A percentile compares a stretch with the other conserved stretches of the same genome.
Evolutionary conservation across 1,140 invertebrate species (phyloP).

Genomic region (Gonioctena quinquepunctata): DNA sequence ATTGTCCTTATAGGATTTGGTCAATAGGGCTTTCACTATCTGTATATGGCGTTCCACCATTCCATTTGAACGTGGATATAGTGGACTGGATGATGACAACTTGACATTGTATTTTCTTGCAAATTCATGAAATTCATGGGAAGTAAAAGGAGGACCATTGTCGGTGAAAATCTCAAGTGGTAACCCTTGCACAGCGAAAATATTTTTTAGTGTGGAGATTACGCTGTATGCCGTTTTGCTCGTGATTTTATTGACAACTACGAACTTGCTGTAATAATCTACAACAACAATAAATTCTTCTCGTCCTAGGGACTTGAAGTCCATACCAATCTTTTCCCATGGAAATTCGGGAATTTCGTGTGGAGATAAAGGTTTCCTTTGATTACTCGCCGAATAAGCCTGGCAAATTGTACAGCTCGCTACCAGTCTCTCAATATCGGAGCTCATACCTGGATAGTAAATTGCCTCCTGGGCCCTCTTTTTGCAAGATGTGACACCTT

Average conservation of each 20-base stretch:
- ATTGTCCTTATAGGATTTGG: no score
- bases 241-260: no score
- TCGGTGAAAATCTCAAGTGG: no score
- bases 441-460: conserved; percentile 5
- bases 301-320: conserved; percentile 7
- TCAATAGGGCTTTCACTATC: conserved; percentile 16
- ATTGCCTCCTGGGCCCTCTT: conserved; percentile 13
- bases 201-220: no score
- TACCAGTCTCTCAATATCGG: conserved; percentile 3
- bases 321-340: conserved; percentile 22
- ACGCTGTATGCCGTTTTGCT: no score
- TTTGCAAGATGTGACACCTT: conserved; percentile 13
- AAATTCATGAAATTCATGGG: conserved; percentile 54
- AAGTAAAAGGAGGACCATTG: conserved; percentile 56
- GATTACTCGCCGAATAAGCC: not conserved
- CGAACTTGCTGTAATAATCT: conserved; percentile 23
- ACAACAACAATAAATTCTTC: conserved; percentile 16
- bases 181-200: no score
- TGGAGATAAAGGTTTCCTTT: conserved; percentile 1
- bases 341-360: conserved; percentile 18
- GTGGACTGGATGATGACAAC: conserved; percentile 49
- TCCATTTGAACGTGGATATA: conserved; percentile 57
- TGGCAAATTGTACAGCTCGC: conserved; percentile 8
- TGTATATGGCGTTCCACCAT: conserved; percentile 47
- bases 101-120: conserved; percentile 51